These are phyloP conservation scores for Luperina nickerlii DNA, from an alignment of 2,888 invertebrate genomes.

Conservation along the genomic window DNA sequence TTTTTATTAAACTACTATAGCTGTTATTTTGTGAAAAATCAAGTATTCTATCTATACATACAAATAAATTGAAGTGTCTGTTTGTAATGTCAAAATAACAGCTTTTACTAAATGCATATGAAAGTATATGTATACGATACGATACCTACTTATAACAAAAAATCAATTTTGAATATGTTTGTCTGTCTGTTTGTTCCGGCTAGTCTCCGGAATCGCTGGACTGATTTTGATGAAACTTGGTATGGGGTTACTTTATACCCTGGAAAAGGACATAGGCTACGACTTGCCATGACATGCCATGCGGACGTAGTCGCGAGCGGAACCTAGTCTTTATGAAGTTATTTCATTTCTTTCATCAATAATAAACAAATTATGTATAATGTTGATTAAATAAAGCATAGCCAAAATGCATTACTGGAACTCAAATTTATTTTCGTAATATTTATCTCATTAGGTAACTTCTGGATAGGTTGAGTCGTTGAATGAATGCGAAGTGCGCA, in stretches of 20 bases:
- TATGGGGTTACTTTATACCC: too few relatives aligned
- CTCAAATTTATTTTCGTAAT: neutral
- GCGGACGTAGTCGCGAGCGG: neutral
- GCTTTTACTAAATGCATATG: too few relatives aligned
- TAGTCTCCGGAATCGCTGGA: neutral
- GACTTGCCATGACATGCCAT: too few relatives aligned
- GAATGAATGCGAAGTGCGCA: constrained; percentile 16
- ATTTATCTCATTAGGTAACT: constrained; percentile 3
- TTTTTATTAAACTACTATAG: neutral
- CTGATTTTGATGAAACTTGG: neutral
- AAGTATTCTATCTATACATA: too few relatives aligned
- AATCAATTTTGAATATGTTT: too few relatives aligned
- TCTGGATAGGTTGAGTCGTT: neutral
- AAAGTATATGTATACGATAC: too few relatives aligned
- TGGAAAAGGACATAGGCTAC: neutral
- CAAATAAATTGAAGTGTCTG: too few relatives aligned
- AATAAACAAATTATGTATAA: neutral
- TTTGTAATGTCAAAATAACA: too few relatives aligned
- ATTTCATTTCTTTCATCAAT: neutral
- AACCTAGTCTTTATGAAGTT: neutral
- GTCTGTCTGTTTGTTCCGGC: neutral
- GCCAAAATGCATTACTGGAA: neutral
- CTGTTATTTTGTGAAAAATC: neutral
- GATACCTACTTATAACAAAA: too few relatives aligned
- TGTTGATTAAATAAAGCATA: neutral